These are phyloP conservation scores for Sylvia borin DNA, from an alignment of 2,797 vertebrate genomes.

Conservation along the genomic window DNA sequence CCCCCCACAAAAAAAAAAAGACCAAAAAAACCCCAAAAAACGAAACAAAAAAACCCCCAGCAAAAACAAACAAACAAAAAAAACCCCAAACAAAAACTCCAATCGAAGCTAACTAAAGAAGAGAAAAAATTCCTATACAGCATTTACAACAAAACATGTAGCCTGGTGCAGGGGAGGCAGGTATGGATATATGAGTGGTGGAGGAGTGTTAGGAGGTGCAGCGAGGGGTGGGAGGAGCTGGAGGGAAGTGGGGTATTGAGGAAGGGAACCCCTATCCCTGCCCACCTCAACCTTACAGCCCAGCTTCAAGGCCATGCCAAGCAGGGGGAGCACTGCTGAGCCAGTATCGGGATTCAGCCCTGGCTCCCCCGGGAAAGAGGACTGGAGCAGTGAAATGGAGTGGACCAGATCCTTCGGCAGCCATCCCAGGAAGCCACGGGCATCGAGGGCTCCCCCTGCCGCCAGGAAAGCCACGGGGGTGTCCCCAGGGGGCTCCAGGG, in stretches of 20 bases:
- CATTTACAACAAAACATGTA: conserved; percentile 81
- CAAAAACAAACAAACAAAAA: neutral
- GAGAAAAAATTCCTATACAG: conserved; percentile 78
- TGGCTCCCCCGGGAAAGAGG: conserved; percentile 6
- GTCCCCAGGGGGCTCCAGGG: neutral
- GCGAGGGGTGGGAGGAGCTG: neutral
- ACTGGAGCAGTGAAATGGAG: conserved; percentile 55
- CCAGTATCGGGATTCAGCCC: neutral
- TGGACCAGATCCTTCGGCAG: conserved; percentile 35
- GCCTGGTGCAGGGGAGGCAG: conserved; percentile 58
- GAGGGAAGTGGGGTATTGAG: neutral
- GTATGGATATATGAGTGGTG: conserved; percentile 61
- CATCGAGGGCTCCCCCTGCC: neutral
- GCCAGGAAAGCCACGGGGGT: neutral
- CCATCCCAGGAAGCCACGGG: neutral
- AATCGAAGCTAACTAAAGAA: conserved; percentile 70
- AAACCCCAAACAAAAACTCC: neutral
- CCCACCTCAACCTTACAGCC: neutral
- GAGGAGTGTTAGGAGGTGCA: conserved; percentile 66
- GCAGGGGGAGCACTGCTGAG: neutral
- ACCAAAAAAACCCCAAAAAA: neutral
- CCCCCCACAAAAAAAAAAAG: neutral
- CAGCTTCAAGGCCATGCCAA: neutral
- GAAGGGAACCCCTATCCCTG: neutral
- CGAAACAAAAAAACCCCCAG: neutral